phyloP scores from a whole-genome alignment of 2,113 vertebrate genomes.

The Hylia prasina region DNA sequence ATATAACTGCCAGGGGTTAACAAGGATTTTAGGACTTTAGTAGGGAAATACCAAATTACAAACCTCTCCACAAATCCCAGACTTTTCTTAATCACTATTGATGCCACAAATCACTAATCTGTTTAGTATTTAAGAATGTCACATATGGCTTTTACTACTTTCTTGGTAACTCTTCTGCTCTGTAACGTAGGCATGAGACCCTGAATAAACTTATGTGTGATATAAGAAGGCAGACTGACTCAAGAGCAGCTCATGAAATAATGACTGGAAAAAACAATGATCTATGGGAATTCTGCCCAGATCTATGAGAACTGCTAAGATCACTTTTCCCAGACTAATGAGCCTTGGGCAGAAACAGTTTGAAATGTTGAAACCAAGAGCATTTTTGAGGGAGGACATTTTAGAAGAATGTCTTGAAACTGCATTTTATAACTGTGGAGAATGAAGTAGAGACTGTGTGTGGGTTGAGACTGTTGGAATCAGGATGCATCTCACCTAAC shows the following conservation, averaged over 20 bases:
- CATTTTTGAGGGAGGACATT: conserved; percentile 51
- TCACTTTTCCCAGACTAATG: neutral
- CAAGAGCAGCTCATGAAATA: neutral
- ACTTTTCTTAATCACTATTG: neutral
- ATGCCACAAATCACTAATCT: neutral
- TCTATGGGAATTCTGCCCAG: conserved; percentile 8
- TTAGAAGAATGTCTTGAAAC: conserved; percentile 36
- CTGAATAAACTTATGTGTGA: neutral
- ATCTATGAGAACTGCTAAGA: conserved; percentile 6
- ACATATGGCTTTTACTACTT: neutral
- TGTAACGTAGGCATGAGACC: neutral
- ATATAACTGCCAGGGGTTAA: neutral
- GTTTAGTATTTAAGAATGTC: neutral
- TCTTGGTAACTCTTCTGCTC: neutral
- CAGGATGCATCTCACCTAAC: neutral
- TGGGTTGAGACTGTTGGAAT: neutral
- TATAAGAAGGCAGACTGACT: neutral
- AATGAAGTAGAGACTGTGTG: neutral
- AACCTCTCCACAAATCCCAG: neutral
- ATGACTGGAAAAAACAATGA: conserved; percentile 19
- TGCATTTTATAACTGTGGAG: neutral
- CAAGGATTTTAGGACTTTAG: neutral
- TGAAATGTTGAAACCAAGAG: conserved; percentile 46
- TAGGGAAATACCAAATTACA: neutral
- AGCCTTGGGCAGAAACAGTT: conserved; percentile 13